Conservation (phyloP, 2,113 vertebrate species). For the Pseudopodoces humilis region DNA sequence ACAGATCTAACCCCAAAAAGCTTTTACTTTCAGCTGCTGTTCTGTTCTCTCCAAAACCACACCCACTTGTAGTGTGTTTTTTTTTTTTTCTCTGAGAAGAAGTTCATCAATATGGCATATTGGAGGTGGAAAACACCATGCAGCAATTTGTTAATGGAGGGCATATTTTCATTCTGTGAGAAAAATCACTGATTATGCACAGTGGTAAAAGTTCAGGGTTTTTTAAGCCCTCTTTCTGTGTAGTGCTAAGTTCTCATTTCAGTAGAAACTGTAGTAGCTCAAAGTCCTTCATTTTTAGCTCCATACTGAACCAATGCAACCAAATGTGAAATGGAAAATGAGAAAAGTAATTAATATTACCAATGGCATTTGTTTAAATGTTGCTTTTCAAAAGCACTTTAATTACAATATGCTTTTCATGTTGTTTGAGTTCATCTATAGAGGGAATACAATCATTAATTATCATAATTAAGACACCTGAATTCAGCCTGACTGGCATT, state of each 20-base stretch:
- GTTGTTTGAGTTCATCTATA: constrained; percentile 77
- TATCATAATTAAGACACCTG: constrained; percentile 83
- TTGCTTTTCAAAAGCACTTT: constrained; percentile 73
- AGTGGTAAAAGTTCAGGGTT: not conserved
- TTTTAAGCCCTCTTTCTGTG: not conserved
- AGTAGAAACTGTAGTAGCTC: not conserved
- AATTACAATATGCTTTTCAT: constrained; percentile 81
- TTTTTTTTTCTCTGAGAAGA: not conserved
- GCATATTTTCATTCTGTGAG: not conserved
- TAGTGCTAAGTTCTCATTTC: not conserved
- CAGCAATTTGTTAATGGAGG: not conserved
- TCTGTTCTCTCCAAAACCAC: not conserved
- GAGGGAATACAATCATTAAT: constrained; percentile 79
- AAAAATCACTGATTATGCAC: not conserved
- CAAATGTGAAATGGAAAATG: constrained; percentile 60
- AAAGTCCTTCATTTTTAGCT: constrained; percentile 4
- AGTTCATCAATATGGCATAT: not conserved
- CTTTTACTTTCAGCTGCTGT: not conserved
- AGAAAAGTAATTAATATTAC: constrained; percentile 69
- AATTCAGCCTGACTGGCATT: constrained; percentile 73
- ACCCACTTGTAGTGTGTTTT: not conserved
- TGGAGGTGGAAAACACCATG: not conserved
- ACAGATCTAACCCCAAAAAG: not conserved
- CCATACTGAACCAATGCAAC: constrained; percentile 37
- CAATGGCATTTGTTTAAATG: constrained; percentile 75